phyloP scores from a whole-genome alignment of 2,797 vertebrate genomes.

The Rhincodon typus region DNA sequence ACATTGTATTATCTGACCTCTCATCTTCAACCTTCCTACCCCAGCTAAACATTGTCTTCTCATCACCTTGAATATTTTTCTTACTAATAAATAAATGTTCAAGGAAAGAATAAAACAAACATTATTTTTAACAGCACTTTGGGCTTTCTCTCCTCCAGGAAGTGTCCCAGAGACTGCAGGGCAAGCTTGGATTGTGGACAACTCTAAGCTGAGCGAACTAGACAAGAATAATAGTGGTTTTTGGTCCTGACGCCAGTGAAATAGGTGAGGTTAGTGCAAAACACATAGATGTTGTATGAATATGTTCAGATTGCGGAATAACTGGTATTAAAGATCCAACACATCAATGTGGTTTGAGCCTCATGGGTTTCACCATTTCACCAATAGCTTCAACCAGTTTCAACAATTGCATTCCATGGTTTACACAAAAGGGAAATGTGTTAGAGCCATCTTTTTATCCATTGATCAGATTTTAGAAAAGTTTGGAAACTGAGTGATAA shows the following conservation, averaged over 20 bases:
- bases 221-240: neutral
- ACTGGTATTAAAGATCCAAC: neutral
- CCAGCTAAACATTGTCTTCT: neutral
- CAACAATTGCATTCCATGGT: neutral
- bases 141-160: too few species aligned
- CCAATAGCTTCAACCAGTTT: neutral
- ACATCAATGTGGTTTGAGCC: neutral
- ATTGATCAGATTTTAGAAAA: neutral
- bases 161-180: neutral
- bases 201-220: neutral
- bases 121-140: neutral
- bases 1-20: neutral
- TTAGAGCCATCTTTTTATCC: neutral
- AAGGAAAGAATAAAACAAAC: neutral
- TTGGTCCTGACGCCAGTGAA: neutral
- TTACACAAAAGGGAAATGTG: neutral
- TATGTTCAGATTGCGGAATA: neutral
- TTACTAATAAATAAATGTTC: neutral
- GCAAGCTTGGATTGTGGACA: neutral
- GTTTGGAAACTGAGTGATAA: neutral
- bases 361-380: neutral
- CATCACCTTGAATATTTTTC: neutral
- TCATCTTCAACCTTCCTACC: neutral
- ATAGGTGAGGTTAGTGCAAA: neutral
- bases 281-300: neutral